Percentiles rank a stretch among this genome's conserved stretches.
Evolutionary conservation across 2,888 invertebrate genomes (phyloP).

Genomic region (Bhutanitis thaidina): DNA sequence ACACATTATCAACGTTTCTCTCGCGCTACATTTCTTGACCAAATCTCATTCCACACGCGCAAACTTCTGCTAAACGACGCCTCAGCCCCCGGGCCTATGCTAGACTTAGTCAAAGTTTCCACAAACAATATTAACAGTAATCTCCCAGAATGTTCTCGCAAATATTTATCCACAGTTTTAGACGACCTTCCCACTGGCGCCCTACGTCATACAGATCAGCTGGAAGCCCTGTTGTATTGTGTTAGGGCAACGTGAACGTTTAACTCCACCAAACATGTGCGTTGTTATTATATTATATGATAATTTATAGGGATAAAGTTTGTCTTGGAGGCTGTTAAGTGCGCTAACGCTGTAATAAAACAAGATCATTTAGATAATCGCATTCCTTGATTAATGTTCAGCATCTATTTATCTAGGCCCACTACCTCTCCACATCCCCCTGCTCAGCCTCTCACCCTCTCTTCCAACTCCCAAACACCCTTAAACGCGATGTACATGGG

Average conservation of each 20-base stretch:
- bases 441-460: no score
- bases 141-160: background rate
- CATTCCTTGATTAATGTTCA: no score
- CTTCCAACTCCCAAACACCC: no score
- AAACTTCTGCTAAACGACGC: background rate
- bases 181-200: background rate
- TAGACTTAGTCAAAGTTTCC: background rate
- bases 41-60: no score
- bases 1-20: no score
- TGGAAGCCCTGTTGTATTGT: background rate
- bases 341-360: background rate
- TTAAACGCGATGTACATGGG: no score
- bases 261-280: background rate
- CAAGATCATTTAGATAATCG: no score
- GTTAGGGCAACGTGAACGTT: background rate
- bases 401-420: no score
- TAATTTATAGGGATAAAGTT: background rate
- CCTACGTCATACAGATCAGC: constrained; percentile 2
- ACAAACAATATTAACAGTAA: constrained; percentile 8
- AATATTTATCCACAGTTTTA: constrained; percentile 7
- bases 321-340: background rate
- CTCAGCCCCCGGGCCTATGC: background rate
- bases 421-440: no score
- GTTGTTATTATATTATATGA: background rate
- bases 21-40: no score